Conservation (phyloP, 2,888 invertebrate species). For the Nudaria mundana region DNA sequence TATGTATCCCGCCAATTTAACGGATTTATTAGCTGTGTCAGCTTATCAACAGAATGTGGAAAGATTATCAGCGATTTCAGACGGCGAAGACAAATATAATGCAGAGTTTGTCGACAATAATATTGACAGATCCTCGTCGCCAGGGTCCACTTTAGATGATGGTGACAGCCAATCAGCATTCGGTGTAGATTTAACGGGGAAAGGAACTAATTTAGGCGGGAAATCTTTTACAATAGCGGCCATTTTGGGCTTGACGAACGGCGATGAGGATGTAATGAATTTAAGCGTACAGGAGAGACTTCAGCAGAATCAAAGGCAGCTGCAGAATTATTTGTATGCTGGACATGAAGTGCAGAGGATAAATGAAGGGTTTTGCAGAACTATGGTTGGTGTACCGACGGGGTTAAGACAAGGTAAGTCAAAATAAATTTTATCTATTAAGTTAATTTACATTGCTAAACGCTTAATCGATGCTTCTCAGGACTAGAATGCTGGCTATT, state of each 20-base stretch:
- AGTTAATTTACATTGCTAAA: not conserved
- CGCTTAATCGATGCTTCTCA: no score
- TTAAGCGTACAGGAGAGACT: slow-evolving; percentile 77
- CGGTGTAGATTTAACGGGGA: slow-evolving; percentile 71
- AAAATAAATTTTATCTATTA: not conserved
- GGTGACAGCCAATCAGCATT: slow-evolving; percentile 63
- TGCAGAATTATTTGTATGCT: slow-evolving; percentile 66
- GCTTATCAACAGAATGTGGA: slow-evolving; percentile 63
- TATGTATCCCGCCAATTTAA: slow-evolving; percentile 61
- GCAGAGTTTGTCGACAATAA: slow-evolving; percentile 42
- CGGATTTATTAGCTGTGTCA: slow-evolving; percentile 58
- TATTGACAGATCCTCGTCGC: slow-evolving; percentile 55
- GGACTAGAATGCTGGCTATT: no score
- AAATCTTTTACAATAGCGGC: slow-evolving; percentile 94
- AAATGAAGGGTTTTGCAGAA: slow-evolving; percentile 61
- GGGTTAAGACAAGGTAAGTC: slow-evolving; percentile 61
- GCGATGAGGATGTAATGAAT: slow-evolving; percentile 76
- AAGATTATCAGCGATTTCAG: slow-evolving; percentile 44
- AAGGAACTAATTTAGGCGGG: slow-evolving; percentile 71
- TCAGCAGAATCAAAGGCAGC: slow-evolving; percentile 65
- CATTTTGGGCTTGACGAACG: slow-evolving; percentile 87
- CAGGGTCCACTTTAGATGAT: slow-evolving; percentile 64
- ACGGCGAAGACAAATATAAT: slow-evolving; percentile 51
- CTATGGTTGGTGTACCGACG: slow-evolving; percentile 53
- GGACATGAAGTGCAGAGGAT: slow-evolving; percentile 67